Conservation (phyloP, 2,888 invertebrate species). For the Boloria euphrosyne region DNA sequence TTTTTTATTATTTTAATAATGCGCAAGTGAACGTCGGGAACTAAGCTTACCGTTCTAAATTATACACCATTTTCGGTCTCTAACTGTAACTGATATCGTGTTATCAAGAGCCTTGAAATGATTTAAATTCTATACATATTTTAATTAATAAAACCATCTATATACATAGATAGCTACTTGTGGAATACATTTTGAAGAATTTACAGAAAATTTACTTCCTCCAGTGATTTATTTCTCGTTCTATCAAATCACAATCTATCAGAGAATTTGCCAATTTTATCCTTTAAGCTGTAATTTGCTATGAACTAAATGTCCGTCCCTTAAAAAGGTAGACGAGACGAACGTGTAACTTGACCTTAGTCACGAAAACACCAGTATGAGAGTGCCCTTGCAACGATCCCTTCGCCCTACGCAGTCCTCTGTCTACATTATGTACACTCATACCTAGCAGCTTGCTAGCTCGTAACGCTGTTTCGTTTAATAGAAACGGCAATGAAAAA, state of each 20-base stretch:
- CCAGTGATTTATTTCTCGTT: too few species aligned
- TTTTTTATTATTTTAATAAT: not conserved
- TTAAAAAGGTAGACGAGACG: not conserved
- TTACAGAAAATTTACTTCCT: too few species aligned
- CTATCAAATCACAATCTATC: too few species aligned
- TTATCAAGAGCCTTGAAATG: conserved; percentile 6
- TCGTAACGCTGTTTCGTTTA: too few species aligned
- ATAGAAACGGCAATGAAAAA: too few species aligned
- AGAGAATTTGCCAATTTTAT: too few species aligned
- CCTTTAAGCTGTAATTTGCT: too few species aligned
- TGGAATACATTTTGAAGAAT: not conserved
- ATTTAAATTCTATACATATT: not conserved
- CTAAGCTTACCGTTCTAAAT: not conserved
- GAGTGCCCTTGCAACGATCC: conserved; percentile 17
- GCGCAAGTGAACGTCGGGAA: not conserved
- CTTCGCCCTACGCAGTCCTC: conserved; percentile 18
- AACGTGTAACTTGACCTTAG: conserved; percentile 6
- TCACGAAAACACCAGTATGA: not conserved
- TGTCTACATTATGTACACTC: not conserved
- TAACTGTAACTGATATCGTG: not conserved
- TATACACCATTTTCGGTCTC: not conserved
- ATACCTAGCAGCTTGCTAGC: too few species aligned
- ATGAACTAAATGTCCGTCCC: too few species aligned
- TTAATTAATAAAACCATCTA: too few species aligned
- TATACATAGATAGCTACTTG: not conserved